These are phyloP conservation scores for Goniozus legneri DNA, from an alignment of 1,140 invertebrate genomes.

Conservation along the genomic window DNA sequence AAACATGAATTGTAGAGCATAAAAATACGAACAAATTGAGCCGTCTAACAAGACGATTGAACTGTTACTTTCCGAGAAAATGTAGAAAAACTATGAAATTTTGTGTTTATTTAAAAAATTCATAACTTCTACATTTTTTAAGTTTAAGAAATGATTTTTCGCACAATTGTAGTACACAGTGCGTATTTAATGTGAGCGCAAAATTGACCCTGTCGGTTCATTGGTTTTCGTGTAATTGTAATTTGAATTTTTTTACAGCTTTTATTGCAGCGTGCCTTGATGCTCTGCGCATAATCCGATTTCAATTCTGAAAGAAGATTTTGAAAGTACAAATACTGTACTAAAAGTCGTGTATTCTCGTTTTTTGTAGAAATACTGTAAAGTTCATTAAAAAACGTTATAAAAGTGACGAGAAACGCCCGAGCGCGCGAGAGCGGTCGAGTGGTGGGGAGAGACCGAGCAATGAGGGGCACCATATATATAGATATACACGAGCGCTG, in stretches of 20 bases:
- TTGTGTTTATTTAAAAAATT: not conserved
- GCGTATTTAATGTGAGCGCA: not conserved
- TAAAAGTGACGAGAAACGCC: conserved; percentile 1
- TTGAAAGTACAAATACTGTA: not conserved
- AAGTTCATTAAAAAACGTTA: not conserved
- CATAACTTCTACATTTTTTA: not conserved
- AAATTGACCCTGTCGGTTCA: not conserved
- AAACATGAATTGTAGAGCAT: conserved; percentile 1
- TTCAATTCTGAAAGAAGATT: not conserved
- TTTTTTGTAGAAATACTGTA: conserved; percentile 3
- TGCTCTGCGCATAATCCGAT: not conserved
- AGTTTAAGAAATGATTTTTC: not conserved
- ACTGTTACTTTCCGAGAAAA: not conserved
- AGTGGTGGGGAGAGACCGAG: conserved; percentile 1
- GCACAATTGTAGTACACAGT: not conserved
- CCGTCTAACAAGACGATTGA: not conserved
- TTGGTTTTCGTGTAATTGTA: not conserved
- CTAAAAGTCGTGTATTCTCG: not conserved
- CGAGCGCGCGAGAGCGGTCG: conserved; percentile 5
- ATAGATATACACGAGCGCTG: conserved; percentile 3
- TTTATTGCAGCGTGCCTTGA: not conserved
- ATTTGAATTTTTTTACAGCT: not conserved
- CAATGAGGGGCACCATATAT: not conserved
- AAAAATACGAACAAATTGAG: not conserved
- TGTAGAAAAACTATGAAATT: too few species aligned